A percentile compares a stretch with the other conserved stretches of the same genome.
These are phyloP conservation scores for Romanogobio albipinnatus DNA, from an alignment of 2,113 vertebrate species.

Conservation along the genomic window DNA sequence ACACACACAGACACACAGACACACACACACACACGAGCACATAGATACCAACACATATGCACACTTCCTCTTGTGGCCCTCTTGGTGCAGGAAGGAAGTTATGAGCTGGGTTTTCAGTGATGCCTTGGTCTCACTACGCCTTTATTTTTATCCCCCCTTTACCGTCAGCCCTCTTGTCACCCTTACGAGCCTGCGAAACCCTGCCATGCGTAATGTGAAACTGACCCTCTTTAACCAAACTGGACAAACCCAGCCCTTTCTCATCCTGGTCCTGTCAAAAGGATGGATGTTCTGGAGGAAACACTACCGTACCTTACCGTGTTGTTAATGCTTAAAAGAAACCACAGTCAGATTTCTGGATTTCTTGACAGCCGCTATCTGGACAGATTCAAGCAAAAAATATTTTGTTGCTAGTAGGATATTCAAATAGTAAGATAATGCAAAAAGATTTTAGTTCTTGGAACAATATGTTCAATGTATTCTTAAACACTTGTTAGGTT, in stretches of 20 bases:
- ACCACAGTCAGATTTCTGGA: conserved; percentile 33
- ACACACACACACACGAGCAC: conserved; percentile 1
- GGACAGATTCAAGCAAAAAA: not conserved
- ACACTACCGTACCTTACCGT: not conserved
- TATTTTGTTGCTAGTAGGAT: not conserved
- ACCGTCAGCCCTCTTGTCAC: conserved; percentile 9
- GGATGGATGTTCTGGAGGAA: conserved; percentile 39
- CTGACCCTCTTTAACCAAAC: conserved; percentile 45
- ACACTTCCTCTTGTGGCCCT: conserved; percentile 52
- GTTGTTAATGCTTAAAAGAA: not conserved
- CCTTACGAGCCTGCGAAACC: conserved; percentile 46
- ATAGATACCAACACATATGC: conserved; percentile 4
- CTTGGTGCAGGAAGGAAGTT: conserved; percentile 70
- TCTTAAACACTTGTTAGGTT: not conserved
- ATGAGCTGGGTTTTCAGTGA: conserved; percentile 43
- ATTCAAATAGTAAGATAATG: not conserved
- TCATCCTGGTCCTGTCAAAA: conserved; percentile 55
- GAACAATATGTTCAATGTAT: not conserved
- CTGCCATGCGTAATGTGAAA: conserved; percentile 56
- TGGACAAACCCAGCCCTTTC: conserved; percentile 46
- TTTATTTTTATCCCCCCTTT: conserved; percentile 64
- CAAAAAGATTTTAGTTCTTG: not conserved
- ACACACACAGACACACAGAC: conserved; percentile 17
- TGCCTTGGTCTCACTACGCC: conserved; percentile 47
- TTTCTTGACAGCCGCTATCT: not conserved